Percentiles rank a stretch among this genome's conserved stretches.
Conservation (phyloP, 1,140 invertebrate species). For the Panagrolaimus sp. region DNA sequence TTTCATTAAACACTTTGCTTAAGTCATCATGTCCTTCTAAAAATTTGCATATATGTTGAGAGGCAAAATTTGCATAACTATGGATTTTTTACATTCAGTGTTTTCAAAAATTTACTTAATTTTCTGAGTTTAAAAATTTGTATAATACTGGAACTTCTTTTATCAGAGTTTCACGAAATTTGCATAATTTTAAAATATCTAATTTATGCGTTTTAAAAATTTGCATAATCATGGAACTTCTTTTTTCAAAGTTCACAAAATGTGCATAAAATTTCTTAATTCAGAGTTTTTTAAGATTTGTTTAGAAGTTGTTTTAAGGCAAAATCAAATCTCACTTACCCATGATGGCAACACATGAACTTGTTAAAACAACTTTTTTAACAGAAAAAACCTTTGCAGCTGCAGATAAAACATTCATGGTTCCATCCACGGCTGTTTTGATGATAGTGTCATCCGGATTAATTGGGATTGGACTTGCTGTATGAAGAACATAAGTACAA, state of each 20-base stretch:
- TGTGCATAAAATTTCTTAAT: background rate
- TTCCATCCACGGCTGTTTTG: slow-evolving; percentile 65
- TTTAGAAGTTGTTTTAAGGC: no score
- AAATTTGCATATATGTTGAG: no score
- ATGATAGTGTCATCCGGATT: slow-evolving; percentile 62
- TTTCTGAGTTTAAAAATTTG: no score
- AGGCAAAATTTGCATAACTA: slow-evolving; percentile 6
- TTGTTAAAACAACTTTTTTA: slow-evolving; percentile 65
- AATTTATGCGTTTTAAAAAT: no score
- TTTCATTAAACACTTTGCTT: slow-evolving; percentile 62
- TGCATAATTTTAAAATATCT: no score
- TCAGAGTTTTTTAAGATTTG: background rate
- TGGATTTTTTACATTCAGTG: no score
- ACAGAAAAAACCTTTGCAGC: slow-evolving; percentile 61
- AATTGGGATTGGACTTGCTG: slow-evolving; percentile 65
- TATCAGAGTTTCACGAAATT: no score
- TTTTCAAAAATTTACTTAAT: no score
- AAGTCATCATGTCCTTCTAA: slow-evolving; percentile 56
- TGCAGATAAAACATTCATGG: slow-evolving; percentile 63
- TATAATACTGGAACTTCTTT: no score
- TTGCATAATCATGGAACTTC: no score
- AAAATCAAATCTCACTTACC: slow-evolving; percentile 52
- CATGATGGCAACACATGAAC: slow-evolving; percentile 63
- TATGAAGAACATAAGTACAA: slow-evolving; percentile 64
- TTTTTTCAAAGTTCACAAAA: no score